Evolutionary conservation across 2,888 invertebrate genomes (phyloP), one percentile per base, ranked within the genome.

Genomic region (Drosophila rubida): DNA sequence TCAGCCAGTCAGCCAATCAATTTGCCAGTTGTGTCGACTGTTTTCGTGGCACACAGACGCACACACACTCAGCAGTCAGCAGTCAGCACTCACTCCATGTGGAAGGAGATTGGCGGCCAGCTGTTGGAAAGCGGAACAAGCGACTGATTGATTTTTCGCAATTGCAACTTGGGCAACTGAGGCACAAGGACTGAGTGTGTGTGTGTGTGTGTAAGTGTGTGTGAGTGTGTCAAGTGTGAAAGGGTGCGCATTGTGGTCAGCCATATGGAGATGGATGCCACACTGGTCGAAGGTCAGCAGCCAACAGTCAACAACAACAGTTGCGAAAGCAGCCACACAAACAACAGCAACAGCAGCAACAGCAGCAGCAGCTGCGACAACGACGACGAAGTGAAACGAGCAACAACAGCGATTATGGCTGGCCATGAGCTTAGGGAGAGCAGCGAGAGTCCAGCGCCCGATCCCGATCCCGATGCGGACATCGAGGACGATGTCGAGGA

Each of bases 71-170:
- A 53, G 3, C 14, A 37, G 53, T 58, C 50, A 61, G 41, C 53
- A 54, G 45, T 57, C 27, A 51, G 2, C 49, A 57, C 44, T 39
- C 19, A 19, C 32, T 39, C 53, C 49, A 35, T 16, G 27, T 13
- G 45, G 49, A 44, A 9, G 25, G 19, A 58, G 61, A 74, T 65
- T 73, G 63, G 50, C 75, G 61, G 50, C 75, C 82, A 82, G 82
- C 82, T 82, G 82, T 78, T 74, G 62, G 55, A 70, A 73, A 67
- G 60, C 64, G 66, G 61, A 76, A 70, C 54, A 51, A 68, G 69
- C 60, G 69, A 78, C 60, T 62, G 71, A 82, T 82, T 82, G 82
- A 82, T 82, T 82, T 82, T 82, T 82, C 80, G 65, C 64, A 53
- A 30, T 50, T 22, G 19, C 45, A 57, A 58, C 53, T 8, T 13